Conservation (phyloP, 2,888 invertebrate species). For the Ochlodes sylvanus region DNA sequence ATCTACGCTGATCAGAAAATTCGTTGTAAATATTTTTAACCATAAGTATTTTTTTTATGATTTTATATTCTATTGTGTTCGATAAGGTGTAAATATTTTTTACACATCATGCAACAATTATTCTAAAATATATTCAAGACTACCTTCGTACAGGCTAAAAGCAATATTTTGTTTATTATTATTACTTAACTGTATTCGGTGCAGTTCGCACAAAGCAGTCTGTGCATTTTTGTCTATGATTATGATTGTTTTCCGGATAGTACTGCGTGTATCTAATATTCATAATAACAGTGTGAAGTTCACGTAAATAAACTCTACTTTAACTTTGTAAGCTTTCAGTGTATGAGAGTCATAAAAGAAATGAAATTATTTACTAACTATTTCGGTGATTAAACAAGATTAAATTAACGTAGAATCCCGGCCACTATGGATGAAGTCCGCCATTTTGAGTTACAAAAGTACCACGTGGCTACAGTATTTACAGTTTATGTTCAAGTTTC, state of each 20-base stretch:
- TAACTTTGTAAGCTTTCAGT: not conserved
- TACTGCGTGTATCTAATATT: not conserved
- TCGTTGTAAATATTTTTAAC: too few relatives aligned
- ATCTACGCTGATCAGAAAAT: too few relatives aligned
- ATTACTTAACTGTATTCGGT: not conserved
- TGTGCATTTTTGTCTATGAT: slow-evolving; percentile 11
- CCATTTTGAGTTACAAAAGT: slow-evolving; percentile 36
- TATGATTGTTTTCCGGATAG: not conserved
- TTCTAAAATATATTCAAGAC: too few relatives aligned
- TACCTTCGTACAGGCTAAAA: too few relatives aligned
- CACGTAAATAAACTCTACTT: not conserved
- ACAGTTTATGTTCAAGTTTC: slow-evolving; percentile 10
- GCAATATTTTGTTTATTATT: too few relatives aligned
- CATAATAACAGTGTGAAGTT: not conserved
- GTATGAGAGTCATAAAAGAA: not conserved
- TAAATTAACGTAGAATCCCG: not conserved
- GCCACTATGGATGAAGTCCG: slow-evolving; percentile 23
- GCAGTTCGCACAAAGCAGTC: not conserved
- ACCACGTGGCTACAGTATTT: slow-evolving; percentile 20
- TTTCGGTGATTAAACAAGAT: slow-evolving; percentile 15
- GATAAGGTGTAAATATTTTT: too few relatives aligned
- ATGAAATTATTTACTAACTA: not conserved
- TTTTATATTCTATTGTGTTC: too few relatives aligned
- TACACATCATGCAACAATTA: too few relatives aligned
- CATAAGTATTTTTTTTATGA: too few relatives aligned